These are phyloP conservation scores for Caradrina kadenii DNA, from an alignment of 2,888 invertebrate genomes.

Conservation along the genomic window DNA sequence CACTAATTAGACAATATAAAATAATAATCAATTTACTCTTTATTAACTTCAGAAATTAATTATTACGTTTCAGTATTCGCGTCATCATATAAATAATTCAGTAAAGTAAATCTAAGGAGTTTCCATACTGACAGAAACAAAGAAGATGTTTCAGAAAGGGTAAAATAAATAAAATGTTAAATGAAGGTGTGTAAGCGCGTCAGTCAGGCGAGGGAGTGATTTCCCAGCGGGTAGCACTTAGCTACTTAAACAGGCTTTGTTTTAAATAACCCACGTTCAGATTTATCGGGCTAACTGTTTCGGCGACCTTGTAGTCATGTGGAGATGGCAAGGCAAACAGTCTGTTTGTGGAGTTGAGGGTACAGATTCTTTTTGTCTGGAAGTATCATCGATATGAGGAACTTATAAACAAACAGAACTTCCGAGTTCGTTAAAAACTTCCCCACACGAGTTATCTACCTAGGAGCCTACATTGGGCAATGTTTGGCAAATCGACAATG, in stretches of 20 bases:
- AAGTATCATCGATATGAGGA: too few relatives aligned
- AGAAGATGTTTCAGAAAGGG: slow-evolving; percentile 46
- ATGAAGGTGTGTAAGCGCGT: slow-evolving; percentile 47
- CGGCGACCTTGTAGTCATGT: neutral
- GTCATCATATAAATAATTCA: slow-evolving; percentile 31
- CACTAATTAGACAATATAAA: neutral
- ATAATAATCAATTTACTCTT: neutral
- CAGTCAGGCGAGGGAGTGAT: slow-evolving; percentile 56
- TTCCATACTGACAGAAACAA: slow-evolving; percentile 43
- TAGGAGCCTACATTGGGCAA: too few relatives aligned
- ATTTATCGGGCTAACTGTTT: slow-evolving; percentile 20
- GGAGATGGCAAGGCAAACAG: neutral
- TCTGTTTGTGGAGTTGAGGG: neutral
- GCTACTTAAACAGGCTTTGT: slow-evolving; percentile 21
- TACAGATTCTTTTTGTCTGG: too few relatives aligned
- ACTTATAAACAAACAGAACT: too few relatives aligned
- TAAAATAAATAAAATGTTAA: slow-evolving; percentile 55
- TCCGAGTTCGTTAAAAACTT: too few relatives aligned
- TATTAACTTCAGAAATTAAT: slow-evolving; percentile 9
- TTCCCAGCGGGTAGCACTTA: slow-evolving; percentile 51
- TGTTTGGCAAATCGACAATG: too few relatives aligned
- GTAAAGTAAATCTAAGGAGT: slow-evolving; percentile 35
- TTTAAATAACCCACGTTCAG: slow-evolving; percentile 22
- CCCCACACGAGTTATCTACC: too few relatives aligned
- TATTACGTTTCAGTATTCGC: neutral